Conservation (phyloP, 2,888 invertebrate genomes). For the Cryptocheilus praepositus region DNA sequence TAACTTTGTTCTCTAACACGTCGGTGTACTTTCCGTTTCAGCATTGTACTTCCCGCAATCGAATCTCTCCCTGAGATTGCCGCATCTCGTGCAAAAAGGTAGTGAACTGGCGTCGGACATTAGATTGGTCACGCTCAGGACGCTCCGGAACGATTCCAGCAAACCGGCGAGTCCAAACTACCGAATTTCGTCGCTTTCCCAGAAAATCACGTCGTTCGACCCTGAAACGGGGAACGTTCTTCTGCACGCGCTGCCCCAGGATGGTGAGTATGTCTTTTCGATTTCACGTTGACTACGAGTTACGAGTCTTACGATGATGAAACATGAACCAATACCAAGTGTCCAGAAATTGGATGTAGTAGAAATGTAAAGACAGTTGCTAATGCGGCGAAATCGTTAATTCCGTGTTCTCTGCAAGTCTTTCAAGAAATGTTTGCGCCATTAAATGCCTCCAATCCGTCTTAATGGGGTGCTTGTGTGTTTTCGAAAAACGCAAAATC, state of each 20-base stretch:
- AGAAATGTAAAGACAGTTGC: too few relatives aligned
- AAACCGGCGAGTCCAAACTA: conserved; percentile 54
- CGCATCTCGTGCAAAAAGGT: conserved; percentile 53
- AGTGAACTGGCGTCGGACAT: conserved; percentile 41
- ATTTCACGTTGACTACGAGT: neutral
- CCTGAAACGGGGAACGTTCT: conserved; percentile 22
- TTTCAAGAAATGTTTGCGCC: too few relatives aligned
- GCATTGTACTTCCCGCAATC: conserved; percentile 72
- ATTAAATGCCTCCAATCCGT: too few relatives aligned
- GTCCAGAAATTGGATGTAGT: too few relatives aligned
- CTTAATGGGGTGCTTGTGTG: too few relatives aligned
- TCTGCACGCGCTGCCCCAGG: conserved; percentile 50
- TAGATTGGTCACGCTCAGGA: conserved; percentile 60
- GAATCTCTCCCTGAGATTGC: conserved; percentile 63
- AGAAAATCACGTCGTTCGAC: conserved; percentile 39
- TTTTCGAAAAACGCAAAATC: too few relatives aligned
- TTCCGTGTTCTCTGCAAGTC: too few relatives aligned
- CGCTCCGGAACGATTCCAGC: conserved; percentile 62
- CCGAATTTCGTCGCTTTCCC: conserved; percentile 52
- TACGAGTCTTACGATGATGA: too few relatives aligned
- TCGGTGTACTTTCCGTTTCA: conserved; percentile 52
- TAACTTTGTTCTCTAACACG: neutral
- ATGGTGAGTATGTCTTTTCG: conserved; percentile 44
- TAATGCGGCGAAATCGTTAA: too few relatives aligned
- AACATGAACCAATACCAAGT: too few relatives aligned